Evolutionary conservation across 1,140 invertebrate genomes (phyloP), one percentile per base, ranked within the genome.

Genomic region (Tetragnatha versicolor): DNA sequence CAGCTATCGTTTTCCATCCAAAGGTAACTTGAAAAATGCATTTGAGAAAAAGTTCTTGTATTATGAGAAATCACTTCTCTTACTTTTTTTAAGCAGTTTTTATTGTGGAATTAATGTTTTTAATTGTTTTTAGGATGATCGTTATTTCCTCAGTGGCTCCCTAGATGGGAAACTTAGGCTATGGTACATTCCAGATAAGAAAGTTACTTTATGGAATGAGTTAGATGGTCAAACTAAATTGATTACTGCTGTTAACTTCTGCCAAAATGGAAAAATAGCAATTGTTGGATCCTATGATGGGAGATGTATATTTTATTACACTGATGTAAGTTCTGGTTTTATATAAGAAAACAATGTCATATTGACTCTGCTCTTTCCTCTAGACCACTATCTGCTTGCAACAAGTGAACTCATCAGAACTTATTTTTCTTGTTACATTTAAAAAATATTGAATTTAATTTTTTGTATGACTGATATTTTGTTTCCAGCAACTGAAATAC

Each of bases 181-280:
- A 0, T 99, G 98, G 98, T 98, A 98, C 85, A 99, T 99, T 84
- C 96, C 97, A 0, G 97, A 99, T 84, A 99, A 99, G 85, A 98
- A 98, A 86, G 94, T 95, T 7, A 95, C 96, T 0, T 90, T 98
- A 3, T 98, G 97, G 97, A 98, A 97, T 86, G 97, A 98, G 88
- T 92, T 98, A 0, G 94, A 96, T 84, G 94, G 94, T 2, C 93
- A 93, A 83, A 92, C 92, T 2, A 98, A 98, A 84, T 88, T 99
- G 3, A 99, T 99, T 84, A 99, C 97, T 0, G 95, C 97, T 0
- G 96, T 97, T 0, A 98, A 97, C 85, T 99, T 99, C 86, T 98
- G 96, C 84, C 94, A 90, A 84, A 98, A 98, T 88, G 97, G 97
- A 10, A 97, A 97, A 86, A 98, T 98, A 87, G 96, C 96, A 0